Evolutionary conservation across 2,797 vertebrate species (phyloP).

Genomic region (Sternarchorhynchus goeldii): DNA sequence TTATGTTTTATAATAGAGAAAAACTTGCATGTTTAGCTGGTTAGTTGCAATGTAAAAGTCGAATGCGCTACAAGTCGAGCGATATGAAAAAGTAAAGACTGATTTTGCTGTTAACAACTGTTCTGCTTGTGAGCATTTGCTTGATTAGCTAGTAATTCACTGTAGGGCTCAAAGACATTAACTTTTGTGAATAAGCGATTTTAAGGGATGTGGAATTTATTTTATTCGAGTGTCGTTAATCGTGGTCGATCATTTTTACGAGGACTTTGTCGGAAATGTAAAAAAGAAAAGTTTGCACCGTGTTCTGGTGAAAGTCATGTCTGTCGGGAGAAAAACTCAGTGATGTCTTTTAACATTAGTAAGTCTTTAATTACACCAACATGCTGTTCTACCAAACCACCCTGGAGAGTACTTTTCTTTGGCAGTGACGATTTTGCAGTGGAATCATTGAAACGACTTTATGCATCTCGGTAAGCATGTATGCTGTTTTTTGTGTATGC

Average conservation of each 20-base stretch:
- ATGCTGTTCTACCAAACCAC: slow-evolving; percentile 65
- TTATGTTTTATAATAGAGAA: neutral
- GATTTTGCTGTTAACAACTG: no score
- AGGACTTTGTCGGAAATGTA: slow-evolving; percentile 16
- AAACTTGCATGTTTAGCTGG: neutral
- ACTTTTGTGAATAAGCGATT: no score
- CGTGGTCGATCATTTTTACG: neutral
- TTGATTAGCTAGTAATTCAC: no score
- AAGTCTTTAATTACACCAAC: neutral
- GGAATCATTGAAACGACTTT: slow-evolving; percentile 77
- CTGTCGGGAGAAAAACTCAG: neutral
- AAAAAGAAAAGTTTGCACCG: neutral
- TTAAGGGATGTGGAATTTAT: slow-evolving; percentile 43
- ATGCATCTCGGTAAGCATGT: slow-evolving; percentile 74
- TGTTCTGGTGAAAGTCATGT: slow-evolving; percentile 3
- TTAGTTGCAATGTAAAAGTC: no score
- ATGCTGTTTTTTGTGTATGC: neutral
- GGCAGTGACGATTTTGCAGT: slow-evolving; percentile 87
- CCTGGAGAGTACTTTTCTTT: slow-evolving; percentile 88
- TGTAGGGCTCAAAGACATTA: no score
- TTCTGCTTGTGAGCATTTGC: no score
- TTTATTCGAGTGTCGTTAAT: slow-evolving; percentile 17
- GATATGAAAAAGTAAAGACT: no score
- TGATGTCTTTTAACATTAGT: neutral
- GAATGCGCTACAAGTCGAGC: no score